Base-by-base conservation (phyloP, 1,140 invertebrate genomes). In the Holotrichia oblita region DNA sequence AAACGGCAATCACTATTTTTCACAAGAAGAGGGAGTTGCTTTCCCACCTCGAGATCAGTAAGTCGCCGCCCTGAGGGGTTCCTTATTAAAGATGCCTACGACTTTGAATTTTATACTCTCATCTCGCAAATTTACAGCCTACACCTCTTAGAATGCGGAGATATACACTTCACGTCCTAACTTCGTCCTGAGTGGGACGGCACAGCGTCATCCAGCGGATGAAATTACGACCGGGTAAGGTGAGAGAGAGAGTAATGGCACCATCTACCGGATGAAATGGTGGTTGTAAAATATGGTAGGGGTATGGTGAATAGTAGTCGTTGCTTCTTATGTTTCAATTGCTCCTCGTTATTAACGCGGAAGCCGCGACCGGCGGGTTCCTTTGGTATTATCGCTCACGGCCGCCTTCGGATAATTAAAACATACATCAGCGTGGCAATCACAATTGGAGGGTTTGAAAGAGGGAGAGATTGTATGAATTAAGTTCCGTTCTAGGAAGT, bases 1-100 rank as follows among this genome's bases (percentile, higher is more conserved):
- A 55, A 55, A 55, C n/a, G n/a, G 48, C 48, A 55, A 55, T 55
- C 48, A 55, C 48, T 55, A 55, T 55, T 55, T 55, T 55, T 55
- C 48, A 55, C 14, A 55, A 55, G 48, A 17, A 17, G 14, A 7
- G n/a, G 48, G 17, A n/a, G 48, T 17, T n/a, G 48, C 17, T 14
- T 55, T 55, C 48, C 14, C 48, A 55, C 14, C 14, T 6, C 17
- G 14, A 55, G 48, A 55, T 55, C 48, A n/a, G 48, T 17, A 55
- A 17, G 48, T 14, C 14, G 17, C n/a, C 48, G n/a, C 48, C 14
- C 48, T 17, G 1, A 17, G 48, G 17, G 48, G 48, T 55, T 17
- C 17, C 48, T 55, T 55, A 55, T 55, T 55, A 55, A 55, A 4
- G 48, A 55, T 55, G 48, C 48, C 48, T 55, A 55, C 48, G 48